phyloP scores from a whole-genome alignment of 2,888 invertebrate species.

The Parelbella ahira region DNA sequence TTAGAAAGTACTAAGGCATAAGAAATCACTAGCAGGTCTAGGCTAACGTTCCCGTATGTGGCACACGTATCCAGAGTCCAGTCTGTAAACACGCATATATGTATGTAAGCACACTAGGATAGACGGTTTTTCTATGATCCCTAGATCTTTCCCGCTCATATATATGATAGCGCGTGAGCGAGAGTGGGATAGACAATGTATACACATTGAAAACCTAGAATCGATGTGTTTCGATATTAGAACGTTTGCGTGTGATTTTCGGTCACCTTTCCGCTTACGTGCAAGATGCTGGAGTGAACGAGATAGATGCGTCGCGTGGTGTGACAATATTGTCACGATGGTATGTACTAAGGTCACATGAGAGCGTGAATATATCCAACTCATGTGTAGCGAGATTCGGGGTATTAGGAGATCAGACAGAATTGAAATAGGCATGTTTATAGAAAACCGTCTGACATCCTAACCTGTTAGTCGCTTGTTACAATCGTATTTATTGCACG shows the following conservation, averaged over 20 bases:
- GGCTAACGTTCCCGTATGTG: slow-evolving; percentile 53
- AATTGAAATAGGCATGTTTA: slow-evolving; percentile 1
- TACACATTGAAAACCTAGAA: slow-evolving; percentile 35
- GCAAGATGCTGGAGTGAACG: slow-evolving; percentile 3
- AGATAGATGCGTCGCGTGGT: slow-evolving; percentile 14
- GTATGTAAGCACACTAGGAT: slow-evolving; percentile 44
- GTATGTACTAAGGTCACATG: slow-evolving; percentile 19
- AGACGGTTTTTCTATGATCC: slow-evolving; percentile 60
- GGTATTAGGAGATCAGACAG: slow-evolving; percentile 11
- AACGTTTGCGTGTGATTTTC: slow-evolving; percentile 21
- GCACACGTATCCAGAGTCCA: slow-evolving; percentile 51
- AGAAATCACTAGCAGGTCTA: slow-evolving; percentile 58
- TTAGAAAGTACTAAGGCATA: slow-evolving; percentile 75
- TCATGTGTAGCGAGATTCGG: slow-evolving; percentile 18
- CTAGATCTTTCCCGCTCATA: slow-evolving; percentile 48
- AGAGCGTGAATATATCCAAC: slow-evolving; percentile 8
- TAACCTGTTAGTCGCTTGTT: no score
- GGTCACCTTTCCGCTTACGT: slow-evolving; percentile 7
- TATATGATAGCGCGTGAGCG: slow-evolving; percentile 32
- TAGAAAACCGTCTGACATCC: no score
- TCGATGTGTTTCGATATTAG: slow-evolving; percentile 31
- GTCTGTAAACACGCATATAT: slow-evolving; percentile 46
- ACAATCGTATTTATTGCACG: background rate
- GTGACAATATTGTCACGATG: slow-evolving; percentile 15
- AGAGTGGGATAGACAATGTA: slow-evolving; percentile 41